Percentiles rank a stretch among this genome's conserved stretches.
phyloP scores from a whole-genome alignment of 2,888 invertebrate species.

The Nymphalis polychloros region DNA sequence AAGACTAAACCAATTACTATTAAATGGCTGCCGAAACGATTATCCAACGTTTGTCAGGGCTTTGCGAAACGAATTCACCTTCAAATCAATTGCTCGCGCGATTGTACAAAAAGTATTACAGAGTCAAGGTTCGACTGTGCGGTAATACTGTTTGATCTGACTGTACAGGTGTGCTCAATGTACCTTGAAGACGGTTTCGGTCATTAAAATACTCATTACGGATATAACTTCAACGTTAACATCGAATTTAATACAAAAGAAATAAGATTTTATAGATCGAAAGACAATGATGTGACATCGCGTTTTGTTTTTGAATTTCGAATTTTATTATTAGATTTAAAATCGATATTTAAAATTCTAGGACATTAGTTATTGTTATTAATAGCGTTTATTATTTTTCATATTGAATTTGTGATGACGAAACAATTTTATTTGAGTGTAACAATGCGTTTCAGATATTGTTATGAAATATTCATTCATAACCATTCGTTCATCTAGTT shows the following conservation, averaged over 20 bases:
- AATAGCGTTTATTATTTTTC: too few species aligned
- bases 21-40: slow-evolving; percentile 30
- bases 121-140: slow-evolving; percentile 34
- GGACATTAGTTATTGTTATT: too few species aligned
- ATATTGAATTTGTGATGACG: too few species aligned
- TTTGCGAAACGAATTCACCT: slow-evolving; percentile 53
- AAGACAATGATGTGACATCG: not conserved
- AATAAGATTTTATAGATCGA: not conserved
- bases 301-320: not conserved
- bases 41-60: slow-evolving; percentile 39
- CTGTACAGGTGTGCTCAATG: slow-evolving; percentile 40
- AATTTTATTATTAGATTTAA: not conserved
- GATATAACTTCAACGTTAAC: slow-evolving; percentile 11
- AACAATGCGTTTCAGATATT: too few species aligned
- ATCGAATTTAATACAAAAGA: not conserved
- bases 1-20: slow-evolving; percentile 36
- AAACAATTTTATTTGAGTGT: too few species aligned
- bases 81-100: slow-evolving; percentile 43
- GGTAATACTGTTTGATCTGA: slow-evolving; percentile 34
- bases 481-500: too few species aligned
- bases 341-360: not conserved
- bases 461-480: too few species aligned
- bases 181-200: slow-evolving; percentile 38
- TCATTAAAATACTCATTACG: slow-evolving; percentile 28
- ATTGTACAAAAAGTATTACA: slow-evolving; percentile 47